Conservation (phyloP, 1,140 invertebrate genomes). For the Drosophila lacteicornis region DNA sequence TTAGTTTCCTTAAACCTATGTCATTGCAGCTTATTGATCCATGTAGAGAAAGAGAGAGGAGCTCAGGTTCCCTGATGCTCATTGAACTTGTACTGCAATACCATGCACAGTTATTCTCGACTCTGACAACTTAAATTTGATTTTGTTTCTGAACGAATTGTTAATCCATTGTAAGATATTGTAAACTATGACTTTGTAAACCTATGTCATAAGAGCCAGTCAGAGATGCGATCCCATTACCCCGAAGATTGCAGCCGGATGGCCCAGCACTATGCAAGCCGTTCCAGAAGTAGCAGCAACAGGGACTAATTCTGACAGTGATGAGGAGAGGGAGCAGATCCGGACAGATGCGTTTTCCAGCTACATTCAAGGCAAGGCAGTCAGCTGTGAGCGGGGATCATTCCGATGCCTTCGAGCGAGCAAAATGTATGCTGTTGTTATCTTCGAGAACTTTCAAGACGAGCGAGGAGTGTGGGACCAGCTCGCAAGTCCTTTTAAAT, state of each 20-base stretch:
- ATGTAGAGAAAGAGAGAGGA: background rate
- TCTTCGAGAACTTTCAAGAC: constrained; percentile 8
- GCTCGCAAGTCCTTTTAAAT: background rate
- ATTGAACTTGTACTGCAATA: constrained; percentile 1
- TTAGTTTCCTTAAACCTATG: constrained; percentile 31
- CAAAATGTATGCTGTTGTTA: constrained; percentile 3
- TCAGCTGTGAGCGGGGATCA: constrained; percentile 7
- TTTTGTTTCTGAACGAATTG: constrained; percentile 10
- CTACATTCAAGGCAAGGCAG: background rate
- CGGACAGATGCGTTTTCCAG: background rate
- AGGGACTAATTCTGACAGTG: constrained; percentile 2
- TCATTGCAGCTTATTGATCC: constrained; percentile 29
- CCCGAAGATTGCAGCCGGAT: constrained; percentile 11
- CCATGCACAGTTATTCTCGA: background rate
- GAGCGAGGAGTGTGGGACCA: constrained; percentile 2
- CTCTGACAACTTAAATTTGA: background rate
- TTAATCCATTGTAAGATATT: constrained; percentile 18
- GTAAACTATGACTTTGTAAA: constrained; percentile 31
- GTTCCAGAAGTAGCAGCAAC: constrained; percentile 16
- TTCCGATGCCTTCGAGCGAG: constrained; percentile 1
- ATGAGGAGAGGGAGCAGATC: constrained; percentile 1
- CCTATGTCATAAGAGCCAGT: constrained; percentile 6
- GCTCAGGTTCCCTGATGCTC: background rate
- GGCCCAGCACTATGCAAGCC: constrained; percentile 7
- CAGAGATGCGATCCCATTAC: constrained; percentile 15